Conservation (phyloP, 2,797 vertebrate species). For the Dryobates pubescens region DNA sequence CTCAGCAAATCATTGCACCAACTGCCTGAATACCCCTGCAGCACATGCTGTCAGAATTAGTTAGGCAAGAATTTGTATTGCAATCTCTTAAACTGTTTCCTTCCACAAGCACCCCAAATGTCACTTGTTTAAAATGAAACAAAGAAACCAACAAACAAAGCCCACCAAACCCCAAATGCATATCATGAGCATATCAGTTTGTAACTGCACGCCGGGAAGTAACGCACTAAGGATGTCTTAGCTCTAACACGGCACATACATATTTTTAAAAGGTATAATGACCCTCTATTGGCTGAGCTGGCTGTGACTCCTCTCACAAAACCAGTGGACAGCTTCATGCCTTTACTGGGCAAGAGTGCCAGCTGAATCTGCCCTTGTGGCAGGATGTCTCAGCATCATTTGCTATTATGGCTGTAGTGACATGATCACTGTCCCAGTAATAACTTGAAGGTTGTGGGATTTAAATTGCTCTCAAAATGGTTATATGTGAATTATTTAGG, state of each 20-base stretch:
- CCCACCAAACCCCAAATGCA: background rate
- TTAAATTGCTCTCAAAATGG: background rate
- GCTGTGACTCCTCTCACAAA: background rate
- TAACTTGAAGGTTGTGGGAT: background rate
- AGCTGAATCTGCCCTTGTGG: background rate
- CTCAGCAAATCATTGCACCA: background rate
- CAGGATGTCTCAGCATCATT: background rate
- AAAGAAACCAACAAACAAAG: background rate
- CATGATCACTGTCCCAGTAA: background rate
- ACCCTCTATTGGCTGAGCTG: background rate
- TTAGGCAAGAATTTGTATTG: background rate
- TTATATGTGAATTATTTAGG: slow-evolving; percentile 44
- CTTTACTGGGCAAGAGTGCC: background rate
- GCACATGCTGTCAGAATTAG: background rate
- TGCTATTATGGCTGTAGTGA: background rate
- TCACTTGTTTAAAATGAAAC: background rate
- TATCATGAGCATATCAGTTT: background rate
- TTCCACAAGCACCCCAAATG: background rate
- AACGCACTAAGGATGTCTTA: background rate
- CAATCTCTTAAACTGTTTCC: background rate
- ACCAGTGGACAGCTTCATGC: background rate
- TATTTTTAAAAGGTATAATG: background rate
- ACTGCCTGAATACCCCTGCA: background rate
- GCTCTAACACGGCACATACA: background rate
- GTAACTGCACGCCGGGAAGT: background rate